phyloP scores from a whole-genome alignment of 2,797 vertebrate genomes.

The Lacerta agilis region DNA sequence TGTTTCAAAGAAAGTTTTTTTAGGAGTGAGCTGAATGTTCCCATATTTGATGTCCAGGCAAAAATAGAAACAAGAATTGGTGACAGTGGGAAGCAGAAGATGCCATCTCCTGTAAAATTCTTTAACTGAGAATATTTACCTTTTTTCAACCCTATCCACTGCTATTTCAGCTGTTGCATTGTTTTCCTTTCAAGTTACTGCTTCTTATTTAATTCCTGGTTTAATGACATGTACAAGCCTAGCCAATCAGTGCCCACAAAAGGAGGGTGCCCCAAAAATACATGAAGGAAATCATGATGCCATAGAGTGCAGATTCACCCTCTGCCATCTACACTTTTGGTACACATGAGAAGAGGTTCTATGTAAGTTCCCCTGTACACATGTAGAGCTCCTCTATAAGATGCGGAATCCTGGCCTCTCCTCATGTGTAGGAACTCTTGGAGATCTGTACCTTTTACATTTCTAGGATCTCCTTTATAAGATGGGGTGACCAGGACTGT shows the following conservation, averaged over 20 bases:
- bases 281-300: not conserved
- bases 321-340: not conserved
- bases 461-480: not conserved
- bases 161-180: not conserved
- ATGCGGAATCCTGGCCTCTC: too few relatives aligned
- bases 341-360: not conserved
- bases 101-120: not conserved
- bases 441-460: not conserved
- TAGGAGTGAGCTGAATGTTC: not conserved
- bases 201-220: not conserved
- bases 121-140: not conserved
- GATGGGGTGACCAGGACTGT: not conserved
- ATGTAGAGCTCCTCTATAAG: too few relatives aligned
- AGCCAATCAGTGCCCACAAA: not conserved
- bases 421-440: too few relatives aligned
- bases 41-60: too few relatives aligned
- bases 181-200: not conserved
- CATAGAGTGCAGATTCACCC: not conserved
- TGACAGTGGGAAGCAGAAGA: not conserved
- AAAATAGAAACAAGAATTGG: not conserved
- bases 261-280: not conserved
- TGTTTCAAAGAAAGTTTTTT: not conserved
- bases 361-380: not conserved
- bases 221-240: not conserved
- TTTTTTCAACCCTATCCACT: not conserved